Evolutionary conservation across 2,888 invertebrate species (phyloP), one percentile per base, ranked within the genome.

Genomic region (Megaustenia siamemsis): DNA sequence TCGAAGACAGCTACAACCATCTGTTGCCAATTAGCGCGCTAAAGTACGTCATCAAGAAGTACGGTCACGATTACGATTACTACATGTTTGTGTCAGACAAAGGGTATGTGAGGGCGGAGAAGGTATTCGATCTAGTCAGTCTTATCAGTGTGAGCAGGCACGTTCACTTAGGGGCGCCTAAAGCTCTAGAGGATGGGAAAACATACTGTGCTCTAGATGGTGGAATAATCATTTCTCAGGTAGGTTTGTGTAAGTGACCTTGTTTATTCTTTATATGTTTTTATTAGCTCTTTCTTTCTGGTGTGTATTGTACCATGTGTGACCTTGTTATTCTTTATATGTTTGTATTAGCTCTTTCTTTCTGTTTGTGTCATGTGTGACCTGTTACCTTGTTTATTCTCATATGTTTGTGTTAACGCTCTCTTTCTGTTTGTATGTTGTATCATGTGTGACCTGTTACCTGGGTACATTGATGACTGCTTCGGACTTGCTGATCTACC

Each of bases 11-110:
- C 0, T 95, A 95, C 89, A 96, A 94, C 93, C 96, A 96, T 93
- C 95, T 97, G 28, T 96, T 97, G 89, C 97, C 97, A 0, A 97
- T 98, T 94, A 97, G 97, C 93, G 96, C 97, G 35, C 95, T 98
- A 71, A 97, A 97, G 93, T 98, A 98, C 93, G 96, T 98, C 21
- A 96, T 96, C 0, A 98, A 98, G 90, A 97, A 97, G 93, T 97
- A 97, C 94, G 94, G 97, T 56, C 96, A 98, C 90, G 97, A 97
- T 90, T 99, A 97, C 94, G 98, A 99, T 94, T 99, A 97, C 95
- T 98, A 98, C 94, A 97, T 97, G 93, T 95, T 99, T 78, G 96
- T 97, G 75, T 96, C 97, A 69, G 99, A 99, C 94, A 95, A 95
- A 12, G 96, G 96, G 0, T 99, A 97, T 93, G 95, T 99, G 80